These are phyloP conservation scores for Pseudochirops corinnae DNA, from an alignment of 2,797 vertebrate species.

Conservation along the genomic window DNA sequence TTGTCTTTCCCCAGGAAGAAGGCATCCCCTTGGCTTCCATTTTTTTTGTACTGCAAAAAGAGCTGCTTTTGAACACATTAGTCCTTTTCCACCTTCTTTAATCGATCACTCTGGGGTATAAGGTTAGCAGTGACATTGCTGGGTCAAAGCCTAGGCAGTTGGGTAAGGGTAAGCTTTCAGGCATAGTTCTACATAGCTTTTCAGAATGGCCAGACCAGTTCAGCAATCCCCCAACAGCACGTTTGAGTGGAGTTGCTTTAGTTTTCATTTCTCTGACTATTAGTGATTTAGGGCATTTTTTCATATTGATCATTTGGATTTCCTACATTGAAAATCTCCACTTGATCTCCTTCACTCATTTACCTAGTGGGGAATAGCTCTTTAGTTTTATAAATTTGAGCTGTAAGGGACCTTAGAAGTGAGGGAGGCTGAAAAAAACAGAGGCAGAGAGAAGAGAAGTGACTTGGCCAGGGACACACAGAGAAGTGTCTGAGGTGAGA, in stretches of 20 bases:
- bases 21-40: background rate
- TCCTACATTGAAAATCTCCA: background rate
- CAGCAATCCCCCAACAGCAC: background rate
- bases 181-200: background rate
- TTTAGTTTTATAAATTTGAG: background rate
- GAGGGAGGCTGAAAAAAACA: background rate
- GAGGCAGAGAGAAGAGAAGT: background rate
- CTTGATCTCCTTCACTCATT: background rate
- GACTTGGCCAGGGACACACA: background rate
- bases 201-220: background rate
- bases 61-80: background rate
- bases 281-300: background rate
- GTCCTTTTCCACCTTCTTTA: background rate
- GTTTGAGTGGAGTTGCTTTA: background rate
- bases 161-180: background rate
- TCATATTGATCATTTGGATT: background rate
- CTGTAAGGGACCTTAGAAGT: background rate
- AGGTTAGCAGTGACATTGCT: background rate
- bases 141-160: background rate
- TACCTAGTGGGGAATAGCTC: background rate
- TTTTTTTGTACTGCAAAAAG: background rate
- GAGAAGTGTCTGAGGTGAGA: background rate
- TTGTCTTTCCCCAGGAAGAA: background rate
- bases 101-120: background rate
- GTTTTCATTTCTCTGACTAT: background rate